Percentiles rank a stretch among this genome's conserved stretches.
phyloP scores from a whole-genome alignment of 1,140 invertebrate genomes.

The Zaprionus kolodkinae region DNA sequence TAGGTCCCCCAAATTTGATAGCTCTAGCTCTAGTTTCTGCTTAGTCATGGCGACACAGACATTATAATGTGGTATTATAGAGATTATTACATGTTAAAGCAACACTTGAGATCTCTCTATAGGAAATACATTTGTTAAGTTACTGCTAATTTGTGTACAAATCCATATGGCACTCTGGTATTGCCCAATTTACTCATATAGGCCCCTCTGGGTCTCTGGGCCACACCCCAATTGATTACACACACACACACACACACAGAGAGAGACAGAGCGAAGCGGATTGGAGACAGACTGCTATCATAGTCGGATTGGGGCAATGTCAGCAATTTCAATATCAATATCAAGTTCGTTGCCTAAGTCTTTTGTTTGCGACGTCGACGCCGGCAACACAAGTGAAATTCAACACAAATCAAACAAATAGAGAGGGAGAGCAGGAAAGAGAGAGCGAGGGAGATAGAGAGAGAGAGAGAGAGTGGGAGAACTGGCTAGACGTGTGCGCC shows the following conservation, averaged over 20 bases:
- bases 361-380: constrained; percentile 57
- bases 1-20: constrained; percentile 5
- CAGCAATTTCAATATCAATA: constrained; percentile 80
- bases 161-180: constrained; percentile 16
- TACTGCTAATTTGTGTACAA: constrained; percentile 43
- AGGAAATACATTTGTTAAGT: constrained; percentile 34
- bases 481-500: too few species aligned
- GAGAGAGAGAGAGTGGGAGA: too few species aligned
- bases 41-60: not conserved
- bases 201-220: not conserved
- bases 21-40: not conserved
- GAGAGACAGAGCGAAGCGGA: not conserved
- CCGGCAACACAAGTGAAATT: constrained; percentile 18
- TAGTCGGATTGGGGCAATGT: constrained; percentile 44
- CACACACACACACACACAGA: constrained; percentile 4
- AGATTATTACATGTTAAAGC: constrained; percentile 2
- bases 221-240: constrained; percentile 43
- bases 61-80: not conserved
- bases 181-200: constrained; percentile 26
- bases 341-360: constrained; percentile 81
- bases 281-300: constrained; percentile 3
- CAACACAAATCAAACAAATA: constrained; percentile 36
- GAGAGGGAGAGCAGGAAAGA: not conserved
- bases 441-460: not conserved
- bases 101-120: constrained; percentile 15